phyloP scores from a whole-genome alignment of 35 echinoderm and acorn worm genomes.

The Hemicentrotus pulcherrimus region DNA sequence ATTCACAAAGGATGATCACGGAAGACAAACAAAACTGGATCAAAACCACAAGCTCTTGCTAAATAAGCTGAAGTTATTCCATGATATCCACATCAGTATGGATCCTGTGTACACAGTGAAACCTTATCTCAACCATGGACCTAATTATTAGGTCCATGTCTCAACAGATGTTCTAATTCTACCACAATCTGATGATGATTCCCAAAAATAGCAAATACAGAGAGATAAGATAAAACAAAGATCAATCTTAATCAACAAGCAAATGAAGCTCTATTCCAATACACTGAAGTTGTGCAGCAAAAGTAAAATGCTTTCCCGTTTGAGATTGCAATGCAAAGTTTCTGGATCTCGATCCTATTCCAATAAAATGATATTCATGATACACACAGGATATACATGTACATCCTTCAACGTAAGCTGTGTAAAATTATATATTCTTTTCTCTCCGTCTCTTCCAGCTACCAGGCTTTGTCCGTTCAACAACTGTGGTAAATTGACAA shows the following conservation, averaged over 20 bases:
- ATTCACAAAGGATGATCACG: not conserved
- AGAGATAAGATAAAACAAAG: not conserved
- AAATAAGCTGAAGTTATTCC: not conserved
- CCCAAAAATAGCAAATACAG: not conserved
- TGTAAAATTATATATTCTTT: not conserved
- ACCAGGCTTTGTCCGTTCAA: not conserved
- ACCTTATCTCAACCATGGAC: not conserved
- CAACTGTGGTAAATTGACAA: not conserved
- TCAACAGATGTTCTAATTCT: not conserved
- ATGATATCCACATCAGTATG: not conserved
- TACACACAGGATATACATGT: not conserved
- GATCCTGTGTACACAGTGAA: not conserved
- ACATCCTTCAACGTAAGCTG: not conserved
- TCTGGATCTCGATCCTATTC: not conserved
- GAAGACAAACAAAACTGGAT: not conserved
- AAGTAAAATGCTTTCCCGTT: too few relatives aligned
- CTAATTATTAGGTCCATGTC: too few relatives aligned
- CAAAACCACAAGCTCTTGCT: not conserved
- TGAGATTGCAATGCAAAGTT: not conserved
- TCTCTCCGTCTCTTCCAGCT: not conserved
- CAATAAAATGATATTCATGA: not conserved
- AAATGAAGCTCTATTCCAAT: not conserved
- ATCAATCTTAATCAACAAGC: not conserved
- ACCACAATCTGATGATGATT: not conserved
- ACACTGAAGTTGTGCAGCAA: too few relatives aligned